Conservation (phyloP, 2,888 invertebrate species). For the Oconnorella tubifera region DNA sequence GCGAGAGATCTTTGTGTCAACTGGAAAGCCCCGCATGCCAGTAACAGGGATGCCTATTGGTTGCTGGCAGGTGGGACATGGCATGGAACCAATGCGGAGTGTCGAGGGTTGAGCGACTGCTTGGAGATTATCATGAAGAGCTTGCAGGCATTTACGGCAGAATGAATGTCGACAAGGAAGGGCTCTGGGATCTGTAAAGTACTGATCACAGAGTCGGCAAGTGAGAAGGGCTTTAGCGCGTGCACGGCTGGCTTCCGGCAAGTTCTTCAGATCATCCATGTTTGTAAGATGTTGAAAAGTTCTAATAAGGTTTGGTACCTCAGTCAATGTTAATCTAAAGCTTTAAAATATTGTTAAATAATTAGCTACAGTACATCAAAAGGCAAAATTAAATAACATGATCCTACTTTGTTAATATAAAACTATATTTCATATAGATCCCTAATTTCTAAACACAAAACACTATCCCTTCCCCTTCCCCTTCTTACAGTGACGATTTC, state of each 20-base stretch:
- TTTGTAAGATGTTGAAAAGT: no score
- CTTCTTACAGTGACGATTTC: no score
- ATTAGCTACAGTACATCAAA: no score
- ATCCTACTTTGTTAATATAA: no score
- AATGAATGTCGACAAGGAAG: slow-evolving; percentile 23
- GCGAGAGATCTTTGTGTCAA: slow-evolving; percentile 11
- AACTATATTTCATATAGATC: no score
- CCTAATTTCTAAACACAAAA: no score
- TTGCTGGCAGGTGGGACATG: slow-evolving; percentile 11
- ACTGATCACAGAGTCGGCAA: slow-evolving; percentile 15
- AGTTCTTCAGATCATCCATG: neutral
- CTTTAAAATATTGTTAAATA: no score
- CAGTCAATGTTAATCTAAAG: no score
- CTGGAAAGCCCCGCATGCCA: slow-evolving; percentile 12
- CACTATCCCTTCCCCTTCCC: no score
- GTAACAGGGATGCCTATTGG: slow-evolving; percentile 10
- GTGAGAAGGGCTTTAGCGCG: slow-evolving; percentile 14
- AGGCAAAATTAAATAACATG: no score
- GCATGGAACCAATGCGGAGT: slow-evolving; percentile 11
- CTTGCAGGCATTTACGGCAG: slow-evolving; percentile 16
- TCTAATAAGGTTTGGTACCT: no score
- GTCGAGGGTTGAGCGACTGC: neutral
- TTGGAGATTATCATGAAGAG: neutral
- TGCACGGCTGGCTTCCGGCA: slow-evolving; percentile 6
- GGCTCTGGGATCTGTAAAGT: slow-evolving; percentile 19